These are phyloP conservation scores for Drosophila serrata DNA, from an alignment of 1,140 invertebrate genomes.

Conservation along the genomic window DNA sequence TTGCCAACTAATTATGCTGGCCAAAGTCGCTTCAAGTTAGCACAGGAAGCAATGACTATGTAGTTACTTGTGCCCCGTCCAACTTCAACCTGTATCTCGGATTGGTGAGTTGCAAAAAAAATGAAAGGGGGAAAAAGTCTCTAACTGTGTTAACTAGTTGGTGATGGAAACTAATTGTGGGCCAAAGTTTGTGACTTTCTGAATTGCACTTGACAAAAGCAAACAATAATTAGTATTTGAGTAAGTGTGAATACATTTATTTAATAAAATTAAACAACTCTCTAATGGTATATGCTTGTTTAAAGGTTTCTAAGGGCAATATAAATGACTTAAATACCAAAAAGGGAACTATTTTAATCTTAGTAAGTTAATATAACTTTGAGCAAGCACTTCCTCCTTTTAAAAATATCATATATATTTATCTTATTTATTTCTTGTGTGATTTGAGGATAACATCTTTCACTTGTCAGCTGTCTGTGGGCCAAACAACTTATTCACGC, in stretches of 20 bases:
- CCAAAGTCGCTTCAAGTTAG: constrained; percentile 10
- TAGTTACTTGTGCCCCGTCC: constrained; percentile 5
- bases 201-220: background rate
- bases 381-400: background rate
- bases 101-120: constrained; percentile 22
- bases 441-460: constrained; percentile 17
- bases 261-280: background rate
- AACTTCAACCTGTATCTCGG: constrained; percentile 8
- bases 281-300: no score
- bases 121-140: constrained; percentile 1
- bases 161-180: constrained; percentile 4
- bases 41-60: constrained; percentile 19
- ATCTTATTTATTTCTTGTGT: constrained; percentile 3
- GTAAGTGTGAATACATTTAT: background rate
- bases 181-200: constrained; percentile 1
- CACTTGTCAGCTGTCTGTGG: constrained; percentile 22
- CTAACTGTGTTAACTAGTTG: constrained; percentile 16
- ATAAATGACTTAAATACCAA: background rate
- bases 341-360: no score
- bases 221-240: background rate
- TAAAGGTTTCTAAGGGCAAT: no score
- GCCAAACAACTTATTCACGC: constrained; percentile 36
- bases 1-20: constrained; percentile 71
- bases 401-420: background rate
- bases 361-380: no score